Conservation (phyloP, 1,140 invertebrate species). For the Bradysia coprophila region DNA sequence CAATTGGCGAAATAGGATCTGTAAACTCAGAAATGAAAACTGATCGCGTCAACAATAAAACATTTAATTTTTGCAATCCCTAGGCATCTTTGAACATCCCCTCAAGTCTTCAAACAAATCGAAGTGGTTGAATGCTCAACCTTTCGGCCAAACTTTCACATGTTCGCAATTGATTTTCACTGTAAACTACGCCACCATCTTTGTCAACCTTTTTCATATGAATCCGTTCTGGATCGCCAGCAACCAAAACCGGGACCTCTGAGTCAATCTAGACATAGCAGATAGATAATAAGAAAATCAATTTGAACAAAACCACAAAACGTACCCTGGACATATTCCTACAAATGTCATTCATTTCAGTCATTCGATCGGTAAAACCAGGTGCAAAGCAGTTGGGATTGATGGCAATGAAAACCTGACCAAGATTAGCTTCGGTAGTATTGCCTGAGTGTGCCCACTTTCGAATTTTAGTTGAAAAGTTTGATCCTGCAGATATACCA, state of each 20-base stretch:
- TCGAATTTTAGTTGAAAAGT: constrained; percentile 35
- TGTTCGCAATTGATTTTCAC: constrained; percentile 47
- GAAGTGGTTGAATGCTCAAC: constrained; percentile 32
- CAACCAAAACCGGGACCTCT: constrained; percentile 46
- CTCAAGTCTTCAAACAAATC: no score
- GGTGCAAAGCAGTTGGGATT: constrained; percentile 67
- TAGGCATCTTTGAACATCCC: no score
- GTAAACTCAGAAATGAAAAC: no score
- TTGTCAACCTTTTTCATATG: constrained; percentile 43
- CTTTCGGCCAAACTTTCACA: constrained; percentile 29
- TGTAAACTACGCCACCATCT: constrained; percentile 60
- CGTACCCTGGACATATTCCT: constrained; percentile 28
- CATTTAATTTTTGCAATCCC: no score
- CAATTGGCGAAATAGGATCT: no score
- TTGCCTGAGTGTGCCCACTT: constrained; percentile 46
- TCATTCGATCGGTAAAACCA: constrained; percentile 57
- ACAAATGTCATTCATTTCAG: constrained; percentile 33
- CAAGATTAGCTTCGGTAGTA: constrained; percentile 50
- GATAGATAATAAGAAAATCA: not conserved
- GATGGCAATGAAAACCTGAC: constrained; percentile 82
- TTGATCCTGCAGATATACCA: constrained; percentile 45
- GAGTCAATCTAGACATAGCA: constrained; percentile 32
- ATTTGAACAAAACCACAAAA: constrained; percentile 14
- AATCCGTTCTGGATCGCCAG: constrained; percentile 67
- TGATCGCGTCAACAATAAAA: no score